Conservation (phyloP, 2,113 vertebrate genomes). For the Eulemur rufifrons region DNA sequence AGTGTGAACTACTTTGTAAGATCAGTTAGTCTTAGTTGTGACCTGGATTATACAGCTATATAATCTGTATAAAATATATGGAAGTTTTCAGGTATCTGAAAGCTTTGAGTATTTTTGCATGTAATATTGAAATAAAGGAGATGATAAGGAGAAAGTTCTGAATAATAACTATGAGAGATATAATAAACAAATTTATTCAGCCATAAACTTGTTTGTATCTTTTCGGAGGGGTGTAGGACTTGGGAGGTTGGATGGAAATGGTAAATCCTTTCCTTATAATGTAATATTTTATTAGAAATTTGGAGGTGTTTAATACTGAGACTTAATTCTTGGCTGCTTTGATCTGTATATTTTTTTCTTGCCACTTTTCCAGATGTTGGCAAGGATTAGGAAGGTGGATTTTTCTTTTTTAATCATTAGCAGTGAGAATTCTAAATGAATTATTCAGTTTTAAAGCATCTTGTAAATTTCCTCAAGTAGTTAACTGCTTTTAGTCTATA, state of each 20-base stretch:
- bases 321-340: constrained; percentile 35
- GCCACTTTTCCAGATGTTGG: constrained; percentile 15
- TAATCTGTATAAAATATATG: not conserved
- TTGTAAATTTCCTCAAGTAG: not conserved
- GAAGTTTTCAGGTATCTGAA: not conserved
- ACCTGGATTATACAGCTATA: not conserved
- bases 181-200: not conserved
- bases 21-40: constrained; percentile 8
- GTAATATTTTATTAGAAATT: constrained; percentile 12
- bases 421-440: constrained; percentile 50
- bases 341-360: constrained; percentile 24
- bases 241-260: not conserved
- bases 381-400: not conserved
- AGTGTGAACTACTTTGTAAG: constrained; percentile 53
- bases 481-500: not conserved
- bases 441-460: constrained; percentile 13
- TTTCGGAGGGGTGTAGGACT: not conserved
- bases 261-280: constrained; percentile 20
- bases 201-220: not conserved
- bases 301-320: not conserved
- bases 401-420: not conserved
- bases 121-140: not conserved
- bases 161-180: constrained; percentile 5
- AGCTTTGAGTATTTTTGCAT: constrained; percentile 47
- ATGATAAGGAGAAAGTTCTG: not conserved